These are phyloP conservation scores for Alloscopus bannaensis DNA, from an alignment of 2,888 invertebrate species.

Conservation along the genomic window DNA sequence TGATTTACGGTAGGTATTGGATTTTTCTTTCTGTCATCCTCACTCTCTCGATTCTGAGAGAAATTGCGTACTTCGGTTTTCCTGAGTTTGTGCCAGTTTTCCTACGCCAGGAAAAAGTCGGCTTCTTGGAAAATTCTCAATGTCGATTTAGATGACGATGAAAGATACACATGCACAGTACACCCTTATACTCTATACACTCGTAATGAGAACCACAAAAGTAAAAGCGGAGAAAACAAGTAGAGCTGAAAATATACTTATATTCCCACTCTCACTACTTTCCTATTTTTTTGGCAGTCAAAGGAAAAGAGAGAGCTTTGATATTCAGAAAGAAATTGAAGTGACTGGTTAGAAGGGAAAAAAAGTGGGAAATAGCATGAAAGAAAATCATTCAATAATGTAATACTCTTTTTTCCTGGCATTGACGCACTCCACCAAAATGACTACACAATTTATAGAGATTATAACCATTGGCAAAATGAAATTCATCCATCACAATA, in stretches of 20 bases:
- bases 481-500: slow-evolving; percentile 2
- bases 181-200: too few relatives aligned
- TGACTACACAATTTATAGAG: too few relatives aligned
- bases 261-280: background rate
- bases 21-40: too few relatives aligned
- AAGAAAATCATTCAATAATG: slow-evolving; percentile 2
- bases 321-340: slow-evolving; percentile 1
- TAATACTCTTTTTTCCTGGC: background rate
- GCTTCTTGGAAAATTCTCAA: background rate
- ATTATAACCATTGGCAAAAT: background rate
- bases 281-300: background rate
- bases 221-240: background rate
- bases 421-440: too few relatives aligned
- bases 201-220: background rate
- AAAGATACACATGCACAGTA: too few relatives aligned
- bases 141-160: slow-evolving; percentile 9
- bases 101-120: background rate
- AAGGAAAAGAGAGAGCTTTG: background rate
- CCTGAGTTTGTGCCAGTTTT: slow-evolving; percentile 33
- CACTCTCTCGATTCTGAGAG: background rate
- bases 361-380: slow-evolving; percentile 6
- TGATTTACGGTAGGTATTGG: slow-evolving; percentile 57
- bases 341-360: too few relatives aligned
- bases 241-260: background rate
- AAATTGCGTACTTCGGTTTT: slow-evolving; percentile 15